Percentiles rank a stretch among this genome's conserved stretches.
Evolutionary conservation across 1,140 invertebrate species (phyloP).

Genomic region (Andrena cerasifolii): DNA sequence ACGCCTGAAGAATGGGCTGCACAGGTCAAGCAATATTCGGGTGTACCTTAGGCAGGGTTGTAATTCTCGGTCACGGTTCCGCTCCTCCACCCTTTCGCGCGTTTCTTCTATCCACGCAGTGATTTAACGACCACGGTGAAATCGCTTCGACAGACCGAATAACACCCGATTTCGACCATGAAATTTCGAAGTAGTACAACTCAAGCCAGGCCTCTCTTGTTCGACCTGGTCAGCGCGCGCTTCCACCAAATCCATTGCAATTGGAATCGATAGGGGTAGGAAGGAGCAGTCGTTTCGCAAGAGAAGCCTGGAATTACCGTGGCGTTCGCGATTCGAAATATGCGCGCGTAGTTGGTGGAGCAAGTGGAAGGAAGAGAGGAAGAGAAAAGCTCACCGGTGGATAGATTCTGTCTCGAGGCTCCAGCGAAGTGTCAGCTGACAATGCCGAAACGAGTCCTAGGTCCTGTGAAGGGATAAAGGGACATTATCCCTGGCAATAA

Average conservation of each 20-base stretch:
- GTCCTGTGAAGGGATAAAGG: slow-evolving; percentile 72
- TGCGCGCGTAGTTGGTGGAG: slow-evolving; percentile 29
- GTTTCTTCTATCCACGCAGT: not conserved
- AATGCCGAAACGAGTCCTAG: slow-evolving; percentile 68
- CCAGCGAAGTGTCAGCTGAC: slow-evolving; percentile 68
- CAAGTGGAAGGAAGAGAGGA: not conserved
- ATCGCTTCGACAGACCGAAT: not conserved
- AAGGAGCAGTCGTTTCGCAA: not conserved
- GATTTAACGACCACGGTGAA: slow-evolving; percentile 11
- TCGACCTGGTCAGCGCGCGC: not conserved
- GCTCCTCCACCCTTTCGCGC: not conserved
- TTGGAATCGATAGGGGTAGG: not conserved
- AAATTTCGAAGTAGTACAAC: not conserved
- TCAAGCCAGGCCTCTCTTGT: not conserved
- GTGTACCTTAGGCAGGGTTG: slow-evolving; percentile 5
- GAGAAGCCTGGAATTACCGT: slow-evolving; percentile 8
- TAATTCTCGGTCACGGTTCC: not conserved
- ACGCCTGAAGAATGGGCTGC: not conserved
- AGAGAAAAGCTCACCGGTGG: slow-evolving; percentile 52
- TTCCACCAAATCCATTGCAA: too few relatives aligned
- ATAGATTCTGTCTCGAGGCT: slow-evolving; percentile 61
- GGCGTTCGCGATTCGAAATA: slow-evolving; percentile 4
- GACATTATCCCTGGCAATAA: slow-evolving; percentile 72
- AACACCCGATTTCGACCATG: not conserved
- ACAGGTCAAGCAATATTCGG: slow-evolving; percentile 11